Conservation (phyloP, 2,797 vertebrate genomes). For the Onychomys torridus region DNA sequence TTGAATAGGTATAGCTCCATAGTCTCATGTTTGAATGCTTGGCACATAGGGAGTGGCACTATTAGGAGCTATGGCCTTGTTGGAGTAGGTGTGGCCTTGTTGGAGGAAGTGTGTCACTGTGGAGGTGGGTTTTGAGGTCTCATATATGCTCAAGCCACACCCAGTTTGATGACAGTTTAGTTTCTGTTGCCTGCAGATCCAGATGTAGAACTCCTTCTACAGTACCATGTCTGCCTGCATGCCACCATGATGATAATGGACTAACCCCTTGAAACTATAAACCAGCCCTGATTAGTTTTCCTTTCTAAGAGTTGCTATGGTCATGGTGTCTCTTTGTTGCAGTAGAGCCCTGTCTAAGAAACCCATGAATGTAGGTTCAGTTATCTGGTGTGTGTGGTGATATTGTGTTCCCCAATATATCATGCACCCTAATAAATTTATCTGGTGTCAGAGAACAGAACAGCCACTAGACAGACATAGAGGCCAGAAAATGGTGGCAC, state of each 20-base stretch:
- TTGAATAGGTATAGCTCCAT: no score
- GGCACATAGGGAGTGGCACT: neutral
- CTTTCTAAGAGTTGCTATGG: neutral
- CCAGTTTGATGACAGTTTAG: neutral
- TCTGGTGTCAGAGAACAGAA: no score
- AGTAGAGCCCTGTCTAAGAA: neutral
- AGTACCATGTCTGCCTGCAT: neutral
- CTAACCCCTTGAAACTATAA: neutral
- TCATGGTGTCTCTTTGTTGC: neutral
- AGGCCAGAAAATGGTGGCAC: no score
- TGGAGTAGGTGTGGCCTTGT: neutral
- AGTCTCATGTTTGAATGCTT: neutral
- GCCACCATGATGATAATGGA: neutral
- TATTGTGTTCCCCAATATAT: no score
- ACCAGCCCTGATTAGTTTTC: neutral
- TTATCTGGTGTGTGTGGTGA: neutral
- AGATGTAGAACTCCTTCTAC: neutral
- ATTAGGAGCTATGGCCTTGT: neutral
- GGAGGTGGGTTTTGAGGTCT: neutral
- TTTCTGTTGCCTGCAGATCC: neutral
- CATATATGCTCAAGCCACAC: neutral
- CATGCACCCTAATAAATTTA: no score
- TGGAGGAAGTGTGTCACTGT: neutral
- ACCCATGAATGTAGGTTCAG: neutral
- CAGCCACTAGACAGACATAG: no score